Evolutionary conservation across 2,113 vertebrate genomes (phyloP), one percentile per base, ranked within the genome.

Genomic region (Embiotoca jacksoni): DNA sequence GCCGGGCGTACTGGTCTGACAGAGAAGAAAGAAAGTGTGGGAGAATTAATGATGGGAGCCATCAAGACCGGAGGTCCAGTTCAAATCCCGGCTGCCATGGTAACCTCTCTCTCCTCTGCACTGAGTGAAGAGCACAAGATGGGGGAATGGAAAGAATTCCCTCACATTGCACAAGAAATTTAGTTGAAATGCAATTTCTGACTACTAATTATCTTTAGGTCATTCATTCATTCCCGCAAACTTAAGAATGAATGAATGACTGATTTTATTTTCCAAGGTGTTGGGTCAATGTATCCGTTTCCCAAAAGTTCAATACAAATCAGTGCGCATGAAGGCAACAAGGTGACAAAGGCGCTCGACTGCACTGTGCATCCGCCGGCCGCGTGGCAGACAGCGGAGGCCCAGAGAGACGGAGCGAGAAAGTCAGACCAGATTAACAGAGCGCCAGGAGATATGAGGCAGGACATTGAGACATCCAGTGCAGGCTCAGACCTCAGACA

Each of bases 391-490:
- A 82, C 72, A 49, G 65, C 11, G 67, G 52, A 68, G 68, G 61
- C 72, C 70, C 64, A 30, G 71, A 82, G 85, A 89, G 69, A 65
- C 60, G 10, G 79, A 69, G 70, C 5, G n/a, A 73, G 60, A 73
- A 62, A 85, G 85, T 84, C 83, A 61, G 83, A 81, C 56, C 66
- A 58, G 88, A 92, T 93, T 89, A 91, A 88, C 62, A 39, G 71
- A 66, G 74, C n/a, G 39, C 63, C 10, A 6, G 7, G 66, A 82
- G 88, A 90, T 90, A 84, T 90, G 91, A 92, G 88, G 49, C 72
- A 70, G 75, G 82, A 82, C 75, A 90, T 72, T 83, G 86, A 92
- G 86, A 89, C 79, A 89, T 89, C 74, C 71, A 85, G 85, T 66
- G 74, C 73, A 83, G 73, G 57, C 79, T 80, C 86, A 83, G 82